Evolutionary conservation across 2,888 invertebrate genomes (phyloP), one percentile per base, ranked within the genome.

Genomic region (Orthosia cruda): DNA sequence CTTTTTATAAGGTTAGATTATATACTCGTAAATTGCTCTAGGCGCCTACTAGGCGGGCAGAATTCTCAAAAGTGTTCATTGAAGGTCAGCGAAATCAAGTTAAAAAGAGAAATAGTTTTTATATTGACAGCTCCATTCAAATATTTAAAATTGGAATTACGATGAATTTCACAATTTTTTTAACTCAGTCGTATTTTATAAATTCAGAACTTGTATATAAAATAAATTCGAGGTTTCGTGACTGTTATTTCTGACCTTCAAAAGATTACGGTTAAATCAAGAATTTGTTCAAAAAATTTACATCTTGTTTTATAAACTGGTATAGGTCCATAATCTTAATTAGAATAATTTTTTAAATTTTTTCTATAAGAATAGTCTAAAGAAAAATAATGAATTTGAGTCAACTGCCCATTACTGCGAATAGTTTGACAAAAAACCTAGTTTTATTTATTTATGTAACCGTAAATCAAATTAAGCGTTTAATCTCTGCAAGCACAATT

Each of bases 101-200:
- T 18, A 20, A 77, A 58, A 26, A 57, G 7, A 9, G 13, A n/a
- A 54, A 49, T 0, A 18, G 11, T 77, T 81, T 81, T 55, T 26
- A 7, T 58, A 64, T 58, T 75, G 18, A 47, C 57, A 26, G 61
- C 49, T 77, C 20, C 13, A 40, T 64, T 82, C 3, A 77, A 82
- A 77, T 54, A 65, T 77, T 77, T 74, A 47, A 62, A 76, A 74
- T 15, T 13, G 12, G 20, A 23, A 13, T 58, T 32, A 81, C 57
- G 32, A 76, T 63, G 57, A 76, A 82, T 77, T 77, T 40, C 26
- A 64, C 11, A 49, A 40, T 40, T 49, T 58, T 77, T 26, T 5
- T 16, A 68, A 55, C 20, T 61, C n/a, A n/a, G 32, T 55, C n/a
- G 54, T 70, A 77, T 70, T 67, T 74, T 45, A 47, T 45, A 57